Evolutionary conservation across 1,140 invertebrate genomes (phyloP).

Genomic region (Matsumurasca onukii): DNA sequence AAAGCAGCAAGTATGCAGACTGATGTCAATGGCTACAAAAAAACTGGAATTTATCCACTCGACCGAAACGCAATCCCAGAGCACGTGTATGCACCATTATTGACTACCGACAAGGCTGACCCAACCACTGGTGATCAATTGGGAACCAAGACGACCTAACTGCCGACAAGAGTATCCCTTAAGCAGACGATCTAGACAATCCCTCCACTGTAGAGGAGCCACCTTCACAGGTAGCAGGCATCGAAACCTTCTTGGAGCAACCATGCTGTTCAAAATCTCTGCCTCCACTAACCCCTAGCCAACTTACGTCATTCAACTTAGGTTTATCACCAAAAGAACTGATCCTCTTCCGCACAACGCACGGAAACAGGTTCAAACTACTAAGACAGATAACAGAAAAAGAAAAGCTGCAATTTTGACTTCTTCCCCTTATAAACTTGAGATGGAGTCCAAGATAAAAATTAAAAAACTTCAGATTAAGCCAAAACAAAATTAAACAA

Average conservation of each 20-base stretch:
- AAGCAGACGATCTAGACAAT: background rate
- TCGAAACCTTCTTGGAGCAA: background rate
- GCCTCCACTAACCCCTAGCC: background rate
- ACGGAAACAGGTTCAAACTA: background rate
- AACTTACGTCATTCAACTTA: background rate
- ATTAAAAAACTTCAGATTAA: too few species aligned
- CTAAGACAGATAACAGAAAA: background rate
- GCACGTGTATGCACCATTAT: slow-evolving; percentile 7
- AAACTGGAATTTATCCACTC: slow-evolving; percentile 43
- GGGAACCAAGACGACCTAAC: background rate
- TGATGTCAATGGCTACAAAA: slow-evolving; percentile 43
- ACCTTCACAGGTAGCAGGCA: background rate
- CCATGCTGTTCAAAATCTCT: background rate
- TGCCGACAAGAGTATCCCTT: background rate
- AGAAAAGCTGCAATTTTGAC: background rate
- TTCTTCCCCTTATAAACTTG: background rate
- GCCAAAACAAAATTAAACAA: too few species aligned
- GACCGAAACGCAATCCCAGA: slow-evolving; percentile 40
- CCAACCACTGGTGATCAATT: background rate
- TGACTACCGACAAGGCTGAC: background rate
- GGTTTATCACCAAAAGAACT: background rate
- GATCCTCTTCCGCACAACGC: background rate
- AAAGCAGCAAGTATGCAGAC: slow-evolving; percentile 42
- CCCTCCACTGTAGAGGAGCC: background rate
- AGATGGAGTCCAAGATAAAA: too few species aligned